These are phyloP conservation scores for Arctopsyche grandis DNA, from an alignment of 1,140 invertebrate species.

Conservation along the genomic window DNA sequence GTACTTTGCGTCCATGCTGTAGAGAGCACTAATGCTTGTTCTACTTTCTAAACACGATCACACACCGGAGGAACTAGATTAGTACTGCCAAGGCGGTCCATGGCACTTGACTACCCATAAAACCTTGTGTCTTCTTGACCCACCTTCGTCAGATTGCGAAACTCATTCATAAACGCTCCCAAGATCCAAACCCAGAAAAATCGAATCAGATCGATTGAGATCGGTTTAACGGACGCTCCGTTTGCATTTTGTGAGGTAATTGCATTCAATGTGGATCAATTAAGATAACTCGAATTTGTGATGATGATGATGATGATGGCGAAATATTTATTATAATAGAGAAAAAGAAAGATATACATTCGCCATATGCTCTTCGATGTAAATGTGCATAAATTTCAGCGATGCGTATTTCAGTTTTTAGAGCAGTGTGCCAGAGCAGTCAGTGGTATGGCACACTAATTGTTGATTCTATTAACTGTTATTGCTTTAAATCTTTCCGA, in stretches of 20 bases:
- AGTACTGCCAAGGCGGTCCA: slow-evolving; percentile 43
- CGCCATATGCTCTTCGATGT: slow-evolving; percentile 17
- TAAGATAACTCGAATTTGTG: neutral
- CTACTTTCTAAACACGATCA: slow-evolving; percentile 55
- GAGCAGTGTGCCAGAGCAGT: slow-evolving; percentile 30
- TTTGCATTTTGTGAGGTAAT: neutral
- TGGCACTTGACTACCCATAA: slow-evolving; percentile 42
- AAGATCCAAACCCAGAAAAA: neutral
- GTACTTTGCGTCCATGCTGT: slow-evolving; percentile 44
- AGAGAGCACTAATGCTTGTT: slow-evolving; percentile 46
- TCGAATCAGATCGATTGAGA: neutral
- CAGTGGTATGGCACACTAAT: slow-evolving; percentile 28
- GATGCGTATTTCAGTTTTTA: slow-evolving; percentile 33
- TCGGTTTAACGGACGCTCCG: slow-evolving; percentile 9
- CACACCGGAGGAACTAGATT: slow-evolving; percentile 51
- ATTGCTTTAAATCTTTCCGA: too few species aligned
- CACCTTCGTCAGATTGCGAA: slow-evolving; percentile 29
- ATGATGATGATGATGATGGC: neutral
- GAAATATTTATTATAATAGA: neutral
- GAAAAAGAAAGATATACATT: neutral
- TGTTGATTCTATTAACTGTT: slow-evolving; percentile 29
- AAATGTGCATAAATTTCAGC: slow-evolving; percentile 32
- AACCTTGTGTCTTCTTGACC: slow-evolving; percentile 43
- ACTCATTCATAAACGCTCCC: neutral
- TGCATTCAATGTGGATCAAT: slow-evolving; percentile 2